Evolutionary conservation across 2,888 invertebrate species (phyloP).

Genomic region (Athetis lepigone): DNA sequence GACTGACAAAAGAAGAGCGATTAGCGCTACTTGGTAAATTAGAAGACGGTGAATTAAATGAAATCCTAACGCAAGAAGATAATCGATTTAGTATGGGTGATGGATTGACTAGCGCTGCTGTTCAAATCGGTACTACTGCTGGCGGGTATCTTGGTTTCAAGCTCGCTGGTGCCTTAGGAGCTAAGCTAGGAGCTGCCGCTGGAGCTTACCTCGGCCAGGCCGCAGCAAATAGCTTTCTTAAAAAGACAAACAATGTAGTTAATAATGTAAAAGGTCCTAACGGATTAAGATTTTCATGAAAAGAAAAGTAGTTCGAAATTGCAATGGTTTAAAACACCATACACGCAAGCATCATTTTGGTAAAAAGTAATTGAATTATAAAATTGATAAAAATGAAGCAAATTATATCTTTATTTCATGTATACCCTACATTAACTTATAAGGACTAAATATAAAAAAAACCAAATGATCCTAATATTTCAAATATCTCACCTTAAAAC

Average conservation of each 20-base stretch:
- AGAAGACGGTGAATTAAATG: slow-evolving; percentile 21
- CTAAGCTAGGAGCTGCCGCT: slow-evolving; percentile 39
- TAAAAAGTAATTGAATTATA: no score
- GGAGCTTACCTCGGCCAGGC: slow-evolving; percentile 44
- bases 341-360: no score
- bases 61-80: slow-evolving; percentile 12
- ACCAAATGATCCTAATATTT: no score
- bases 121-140: slow-evolving; percentile 30
- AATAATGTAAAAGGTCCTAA: not conserved
- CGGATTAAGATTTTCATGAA: no score
- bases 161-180: slow-evolving; percentile 32
- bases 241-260: slow-evolving; percentile 1
- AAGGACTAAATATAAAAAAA: no score
- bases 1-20: slow-evolving; percentile 19
- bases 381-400: no score
- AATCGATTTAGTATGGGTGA: slow-evolving; percentile 26
- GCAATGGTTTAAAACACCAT: no score
- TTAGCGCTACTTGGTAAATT: slow-evolving; percentile 13
- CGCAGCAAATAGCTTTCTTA: slow-evolving; percentile 18
- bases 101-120: slow-evolving; percentile 1
- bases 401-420: no score
- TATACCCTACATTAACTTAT: no score
- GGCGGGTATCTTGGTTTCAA: slow-evolving; percentile 30
- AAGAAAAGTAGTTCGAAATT: no score
- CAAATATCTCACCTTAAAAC: no score